Evolutionary conservation across 2,113 vertebrate species (phyloP).

Genomic region (Macheiramphus alcinus): DNA sequence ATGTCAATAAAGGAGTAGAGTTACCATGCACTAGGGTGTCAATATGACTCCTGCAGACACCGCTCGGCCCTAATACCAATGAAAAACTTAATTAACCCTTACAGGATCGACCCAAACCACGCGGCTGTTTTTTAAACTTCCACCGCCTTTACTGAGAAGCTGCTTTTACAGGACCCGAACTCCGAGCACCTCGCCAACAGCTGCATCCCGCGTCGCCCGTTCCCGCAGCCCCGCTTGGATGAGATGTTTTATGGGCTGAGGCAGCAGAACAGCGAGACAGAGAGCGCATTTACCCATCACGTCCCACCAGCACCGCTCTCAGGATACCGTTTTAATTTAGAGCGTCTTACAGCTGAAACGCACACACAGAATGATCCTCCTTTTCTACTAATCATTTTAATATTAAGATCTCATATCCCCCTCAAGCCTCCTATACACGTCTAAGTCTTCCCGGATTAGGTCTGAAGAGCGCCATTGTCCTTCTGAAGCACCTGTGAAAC

Average conservation of each 20-base stretch:
- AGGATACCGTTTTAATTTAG: conserved; percentile 31
- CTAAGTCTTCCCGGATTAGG: conserved; percentile 27
- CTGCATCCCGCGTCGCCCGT: not conserved
- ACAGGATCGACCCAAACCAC: conserved; percentile 20
- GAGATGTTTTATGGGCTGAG: conserved; percentile 43
- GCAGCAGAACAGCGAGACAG: not conserved
- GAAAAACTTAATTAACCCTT: conserved; percentile 79
- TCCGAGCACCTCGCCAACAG: conserved; percentile 10
- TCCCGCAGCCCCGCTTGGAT: not conserved
- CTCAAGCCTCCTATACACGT: not conserved
- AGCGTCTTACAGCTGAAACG: not conserved
- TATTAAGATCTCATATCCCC: conserved; percentile 56
- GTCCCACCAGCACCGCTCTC: not conserved
- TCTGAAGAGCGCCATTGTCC: conserved; percentile 35
- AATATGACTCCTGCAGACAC: conserved; percentile 74
- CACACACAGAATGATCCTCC: conserved; percentile 8
- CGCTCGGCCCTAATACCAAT: conserved; percentile 63
- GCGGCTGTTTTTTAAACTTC: conserved; percentile 41
- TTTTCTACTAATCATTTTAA: conserved; percentile 43
- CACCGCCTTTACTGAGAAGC: conserved; percentile 22
- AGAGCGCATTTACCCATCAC: not conserved
- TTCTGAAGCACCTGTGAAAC: conserved; percentile 52
- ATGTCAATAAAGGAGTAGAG: conserved; percentile 77
- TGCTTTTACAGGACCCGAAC: conserved; percentile 47
- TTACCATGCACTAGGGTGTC: conserved; percentile 76